Evolutionary conservation across 2,888 invertebrate genomes (phyloP).

Genomic region (Lasioglossum leucozonium): DNA sequence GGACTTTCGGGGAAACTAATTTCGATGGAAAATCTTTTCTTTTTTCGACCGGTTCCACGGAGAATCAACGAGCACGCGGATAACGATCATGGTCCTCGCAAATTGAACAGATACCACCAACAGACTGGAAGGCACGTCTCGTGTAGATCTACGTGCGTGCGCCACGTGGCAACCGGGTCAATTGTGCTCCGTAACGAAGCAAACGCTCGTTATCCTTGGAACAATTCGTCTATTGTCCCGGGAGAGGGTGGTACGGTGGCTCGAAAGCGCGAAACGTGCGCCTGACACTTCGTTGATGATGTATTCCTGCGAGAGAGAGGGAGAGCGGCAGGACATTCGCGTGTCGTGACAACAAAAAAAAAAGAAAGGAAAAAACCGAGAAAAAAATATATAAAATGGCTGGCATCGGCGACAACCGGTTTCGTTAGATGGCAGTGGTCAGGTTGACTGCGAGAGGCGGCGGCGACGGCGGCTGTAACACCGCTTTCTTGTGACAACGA

Average conservation of each 20-base stretch:
- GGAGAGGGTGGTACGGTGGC: slow-evolving; percentile 33
- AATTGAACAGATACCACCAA: slow-evolving; percentile 47
- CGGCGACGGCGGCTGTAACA: background rate
- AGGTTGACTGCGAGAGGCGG: background rate
- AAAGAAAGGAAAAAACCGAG: too few relatives aligned
- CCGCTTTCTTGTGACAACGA: slow-evolving; percentile 13
- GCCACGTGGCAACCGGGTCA: slow-evolving; percentile 72
- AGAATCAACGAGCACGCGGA: slow-evolving; percentile 15
- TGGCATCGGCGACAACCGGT: slow-evolving; percentile 4
- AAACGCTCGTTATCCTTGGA: slow-evolving; percentile 70
- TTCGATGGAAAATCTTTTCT: slow-evolving; percentile 1
- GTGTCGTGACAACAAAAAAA: slow-evolving; percentile 12
- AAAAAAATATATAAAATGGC: background rate
- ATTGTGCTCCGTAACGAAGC: slow-evolving; percentile 72
- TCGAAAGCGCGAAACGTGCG: slow-evolving; percentile 41
- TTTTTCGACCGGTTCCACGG: background rate
- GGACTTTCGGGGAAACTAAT: background rate
- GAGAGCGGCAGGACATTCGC: slow-evolving; percentile 27
- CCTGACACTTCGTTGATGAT: slow-evolving; percentile 44
- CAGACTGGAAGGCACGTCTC: slow-evolving; percentile 48
- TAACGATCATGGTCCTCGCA: slow-evolving; percentile 48
- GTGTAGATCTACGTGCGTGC: slow-evolving; percentile 52
- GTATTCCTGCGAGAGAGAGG: slow-evolving; percentile 9
- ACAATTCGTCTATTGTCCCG: slow-evolving; percentile 68
- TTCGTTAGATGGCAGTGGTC: slow-evolving; percentile 1